Percentiles rank a stretch among this genome's conserved stretches.
phyloP scores from a whole-genome alignment of 1,140 invertebrate genomes.

The Cephus cinctus region DNA sequence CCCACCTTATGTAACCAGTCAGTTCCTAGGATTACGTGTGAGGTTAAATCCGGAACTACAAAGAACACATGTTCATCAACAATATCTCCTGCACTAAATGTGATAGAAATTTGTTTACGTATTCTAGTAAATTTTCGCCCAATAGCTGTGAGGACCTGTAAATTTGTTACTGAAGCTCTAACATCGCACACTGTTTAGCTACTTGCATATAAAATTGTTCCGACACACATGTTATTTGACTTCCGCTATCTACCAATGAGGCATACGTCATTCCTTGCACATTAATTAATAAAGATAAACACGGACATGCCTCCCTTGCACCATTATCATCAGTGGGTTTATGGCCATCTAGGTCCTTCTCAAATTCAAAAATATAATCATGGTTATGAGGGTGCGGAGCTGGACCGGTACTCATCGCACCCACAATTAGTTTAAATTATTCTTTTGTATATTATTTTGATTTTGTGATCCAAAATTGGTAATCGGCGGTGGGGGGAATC shows the following conservation, averaged over 20 bases:
- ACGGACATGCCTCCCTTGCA: not conserved
- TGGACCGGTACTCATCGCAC: conserved; percentile 11
- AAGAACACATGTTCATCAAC: conserved; percentile 8
- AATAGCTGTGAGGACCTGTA: conserved; percentile 14
- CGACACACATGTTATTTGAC: conserved; percentile 21
- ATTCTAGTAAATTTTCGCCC: conserved; percentile 18
- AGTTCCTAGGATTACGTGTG: conserved; percentile 21
- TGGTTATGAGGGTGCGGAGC: not conserved
- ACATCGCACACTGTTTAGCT: not conserved
- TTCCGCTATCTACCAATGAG: conserved; percentile 20
- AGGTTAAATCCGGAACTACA: conserved; percentile 15
- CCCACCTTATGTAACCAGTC: conserved; percentile 19
- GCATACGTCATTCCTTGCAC: not conserved
- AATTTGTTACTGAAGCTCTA: conserved; percentile 20
- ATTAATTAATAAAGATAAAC: conserved; percentile 4
- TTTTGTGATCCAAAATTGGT: not conserved
- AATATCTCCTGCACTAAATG: conserved; percentile 10
- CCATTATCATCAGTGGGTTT: not conserved
- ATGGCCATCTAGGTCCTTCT: conserved; percentile 2
- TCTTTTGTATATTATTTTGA: not conserved
- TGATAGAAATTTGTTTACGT: conserved; percentile 17
- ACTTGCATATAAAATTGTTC: conserved; percentile 18
- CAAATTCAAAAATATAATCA: conserved; percentile 13
- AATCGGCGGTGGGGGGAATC: not conserved
- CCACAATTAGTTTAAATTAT: conserved; percentile 19